Evolutionary conservation across 1,140 invertebrate species (phyloP).

Genomic region (Lethrus apterus): DNA sequence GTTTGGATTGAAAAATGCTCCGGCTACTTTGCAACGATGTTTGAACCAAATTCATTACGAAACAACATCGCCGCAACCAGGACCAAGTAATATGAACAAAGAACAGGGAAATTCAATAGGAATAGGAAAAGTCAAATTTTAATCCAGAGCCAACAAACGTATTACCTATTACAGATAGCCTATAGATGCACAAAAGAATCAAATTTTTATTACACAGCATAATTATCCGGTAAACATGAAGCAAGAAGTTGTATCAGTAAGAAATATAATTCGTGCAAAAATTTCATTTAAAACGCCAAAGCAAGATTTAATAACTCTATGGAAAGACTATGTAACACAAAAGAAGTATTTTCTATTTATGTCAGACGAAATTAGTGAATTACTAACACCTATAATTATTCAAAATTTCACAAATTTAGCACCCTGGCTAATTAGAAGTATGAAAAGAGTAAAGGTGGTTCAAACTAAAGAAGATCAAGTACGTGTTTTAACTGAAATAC

Average conservation of each 20-base stretch:
- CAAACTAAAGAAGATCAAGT: too few relatives aligned
- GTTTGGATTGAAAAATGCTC: too few relatives aligned
- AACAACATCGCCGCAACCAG: too few relatives aligned
- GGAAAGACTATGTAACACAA: neutral
- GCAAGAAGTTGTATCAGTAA: neutral
- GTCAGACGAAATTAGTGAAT: neutral
- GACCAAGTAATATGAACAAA: too few relatives aligned
- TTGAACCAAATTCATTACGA: too few relatives aligned
- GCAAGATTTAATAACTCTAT: neutral
- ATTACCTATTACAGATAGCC: neutral
- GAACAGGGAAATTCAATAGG: too few relatives aligned
- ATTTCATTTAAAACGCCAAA: neutral
- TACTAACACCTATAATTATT: neutral
- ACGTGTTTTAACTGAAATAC: too few relatives aligned
- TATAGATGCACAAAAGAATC: conserved; percentile 5
- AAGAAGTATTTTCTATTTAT: neutral
- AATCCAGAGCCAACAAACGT: neutral
- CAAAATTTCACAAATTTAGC: neutral
- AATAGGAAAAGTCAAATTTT: too few relatives aligned
- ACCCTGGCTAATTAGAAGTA: neutral
- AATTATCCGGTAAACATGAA: neutral
- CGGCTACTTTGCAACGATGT: too few relatives aligned
- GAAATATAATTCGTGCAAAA: neutral
- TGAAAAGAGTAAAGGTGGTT: too few relatives aligned
- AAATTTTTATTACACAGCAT: neutral